phyloP scores from a whole-genome alignment of 2,113 vertebrate species.

The rabbit (Oryctolagus cuniculus) region DNA sequence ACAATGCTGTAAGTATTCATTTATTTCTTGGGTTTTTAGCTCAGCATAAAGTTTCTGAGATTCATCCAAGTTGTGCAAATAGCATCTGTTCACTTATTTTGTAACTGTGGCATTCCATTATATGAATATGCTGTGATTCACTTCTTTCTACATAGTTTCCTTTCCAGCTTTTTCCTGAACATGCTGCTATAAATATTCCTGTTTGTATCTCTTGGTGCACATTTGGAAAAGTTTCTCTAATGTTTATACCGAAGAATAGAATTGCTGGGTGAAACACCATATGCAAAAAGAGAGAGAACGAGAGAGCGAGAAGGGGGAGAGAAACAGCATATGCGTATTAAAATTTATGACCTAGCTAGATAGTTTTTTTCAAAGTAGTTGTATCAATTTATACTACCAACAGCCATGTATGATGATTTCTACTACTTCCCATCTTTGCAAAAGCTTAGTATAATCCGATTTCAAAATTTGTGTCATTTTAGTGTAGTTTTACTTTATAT shows the following conservation, averaged over 20 bases:
- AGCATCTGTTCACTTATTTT: neutral
- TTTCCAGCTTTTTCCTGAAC: neutral
- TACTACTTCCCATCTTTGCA: neutral
- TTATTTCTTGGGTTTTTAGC: neutral
- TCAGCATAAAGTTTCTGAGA: slow-evolving; percentile 9
- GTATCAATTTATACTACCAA: neutral
- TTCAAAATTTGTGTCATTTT: neutral
- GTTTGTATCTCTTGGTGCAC: neutral
- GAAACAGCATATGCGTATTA: neutral
- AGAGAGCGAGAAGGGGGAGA: too few relatives aligned
- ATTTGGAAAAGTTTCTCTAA: neutral
- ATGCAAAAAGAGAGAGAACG: too few relatives aligned
- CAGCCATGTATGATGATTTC: neutral
- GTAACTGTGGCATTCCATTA: neutral
- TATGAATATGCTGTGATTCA: neutral
- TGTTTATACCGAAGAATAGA: neutral
- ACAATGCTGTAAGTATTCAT: neutral
- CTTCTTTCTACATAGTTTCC: neutral
- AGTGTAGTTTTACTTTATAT: neutral
- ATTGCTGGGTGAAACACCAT: neutral
- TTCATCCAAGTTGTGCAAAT: neutral
- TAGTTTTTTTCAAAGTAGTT: neutral
- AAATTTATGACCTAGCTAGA: neutral
- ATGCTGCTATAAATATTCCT: neutral
- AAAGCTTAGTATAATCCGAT: neutral